Evolutionary conservation across 2,888 invertebrate species (phyloP).

Genomic region (Drosophila austrosaltans): DNA sequence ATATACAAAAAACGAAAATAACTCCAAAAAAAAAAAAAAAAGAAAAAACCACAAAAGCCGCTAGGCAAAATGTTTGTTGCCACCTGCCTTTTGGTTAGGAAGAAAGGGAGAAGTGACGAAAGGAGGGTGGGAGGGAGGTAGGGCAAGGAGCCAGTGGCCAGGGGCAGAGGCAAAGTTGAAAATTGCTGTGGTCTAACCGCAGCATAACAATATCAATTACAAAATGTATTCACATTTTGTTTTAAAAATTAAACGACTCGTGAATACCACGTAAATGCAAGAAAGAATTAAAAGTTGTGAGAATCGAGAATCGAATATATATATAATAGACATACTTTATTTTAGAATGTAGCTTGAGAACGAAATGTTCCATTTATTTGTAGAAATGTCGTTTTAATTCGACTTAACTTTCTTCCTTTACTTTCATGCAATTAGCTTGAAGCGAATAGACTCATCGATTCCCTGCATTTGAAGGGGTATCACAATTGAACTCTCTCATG

Average conservation of each 20-base stretch:
- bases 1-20: constrained; percentile 27
- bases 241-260: too few species aligned
- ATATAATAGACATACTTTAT: too few species aligned
- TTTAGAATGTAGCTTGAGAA: too few species aligned
- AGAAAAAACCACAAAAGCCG: constrained; percentile 47
- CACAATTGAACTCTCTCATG: too few species aligned
- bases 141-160: not conserved
- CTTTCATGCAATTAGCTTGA: too few species aligned
- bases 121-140: not conserved
- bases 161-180: constrained; percentile 9
- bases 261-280: too few species aligned
- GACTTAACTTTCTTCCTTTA: too few species aligned
- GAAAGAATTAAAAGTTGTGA: too few species aligned
- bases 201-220: constrained; percentile 68
- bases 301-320: not conserved
- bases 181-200: constrained; percentile 73
- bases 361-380: too few species aligned
- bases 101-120: not conserved
- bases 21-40: not conserved
- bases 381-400: too few species aligned
- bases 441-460: too few species aligned
- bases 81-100: not conserved
- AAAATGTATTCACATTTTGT: constrained; percentile 12
- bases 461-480: too few species aligned
- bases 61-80: constrained; percentile 44